Conservation (phyloP, 2,797 vertebrate species). For the Sciurus vulgaris region DNA sequence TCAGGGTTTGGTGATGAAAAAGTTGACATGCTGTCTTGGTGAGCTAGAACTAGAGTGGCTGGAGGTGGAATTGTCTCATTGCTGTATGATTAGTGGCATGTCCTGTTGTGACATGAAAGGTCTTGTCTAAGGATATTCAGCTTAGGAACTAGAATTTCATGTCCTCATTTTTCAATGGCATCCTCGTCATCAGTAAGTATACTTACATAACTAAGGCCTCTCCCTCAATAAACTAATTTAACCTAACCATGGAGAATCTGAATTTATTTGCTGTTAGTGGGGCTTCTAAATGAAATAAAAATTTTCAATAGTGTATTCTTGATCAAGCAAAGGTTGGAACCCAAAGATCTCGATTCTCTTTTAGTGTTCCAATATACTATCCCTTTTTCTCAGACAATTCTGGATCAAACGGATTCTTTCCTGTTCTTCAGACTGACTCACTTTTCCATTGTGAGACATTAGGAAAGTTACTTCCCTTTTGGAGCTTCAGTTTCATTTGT, state of each 20-base stretch:
- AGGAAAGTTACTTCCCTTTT: conserved; percentile 50
- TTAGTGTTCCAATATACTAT: background rate
- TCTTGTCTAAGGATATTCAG: background rate
- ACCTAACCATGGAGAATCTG: background rate
- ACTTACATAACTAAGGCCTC: conserved; percentile 8
- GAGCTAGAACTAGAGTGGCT: conserved; percentile 14
- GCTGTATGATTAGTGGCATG: background rate
- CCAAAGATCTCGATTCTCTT: background rate
- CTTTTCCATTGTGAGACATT: background rate
- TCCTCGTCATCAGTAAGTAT: background rate
- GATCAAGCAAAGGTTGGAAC: background rate
- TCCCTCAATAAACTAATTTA: conserved; percentile 48
- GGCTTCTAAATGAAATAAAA: conserved; percentile 6
- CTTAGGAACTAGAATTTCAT: background rate
- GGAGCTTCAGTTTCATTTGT: conserved; percentile 46
- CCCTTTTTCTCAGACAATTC: conserved; percentile 33
- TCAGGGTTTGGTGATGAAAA: conserved; percentile 46
- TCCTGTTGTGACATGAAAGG: background rate
- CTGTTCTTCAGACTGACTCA: conserved; percentile 24
- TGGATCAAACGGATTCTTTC: conserved; percentile 31
- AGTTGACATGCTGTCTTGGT: conserved; percentile 8
- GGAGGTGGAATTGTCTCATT: background rate
- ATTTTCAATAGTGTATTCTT: conserved; percentile 52
- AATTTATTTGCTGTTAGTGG: conserved; percentile 31
- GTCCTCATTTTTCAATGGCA: background rate